phyloP scores from a whole-genome alignment of 1,140 invertebrate genomes.

The Parapsyche elsis region DNA sequence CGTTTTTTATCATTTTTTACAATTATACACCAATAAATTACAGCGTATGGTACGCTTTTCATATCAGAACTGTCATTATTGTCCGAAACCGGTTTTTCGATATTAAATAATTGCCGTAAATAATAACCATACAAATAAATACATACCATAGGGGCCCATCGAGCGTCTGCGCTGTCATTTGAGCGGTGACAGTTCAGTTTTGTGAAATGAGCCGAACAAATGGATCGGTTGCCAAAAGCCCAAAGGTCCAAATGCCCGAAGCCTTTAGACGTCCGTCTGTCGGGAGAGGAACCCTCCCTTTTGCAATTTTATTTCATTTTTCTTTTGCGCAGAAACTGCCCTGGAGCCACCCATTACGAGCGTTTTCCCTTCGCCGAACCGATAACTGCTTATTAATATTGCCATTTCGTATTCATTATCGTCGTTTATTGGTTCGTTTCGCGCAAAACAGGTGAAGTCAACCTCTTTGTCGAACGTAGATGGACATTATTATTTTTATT shows the following conservation, averaged over 20 bases:
- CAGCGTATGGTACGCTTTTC: too few relatives aligned
- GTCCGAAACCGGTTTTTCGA: not conserved
- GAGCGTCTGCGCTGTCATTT: not conserved
- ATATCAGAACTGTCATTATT: not conserved
- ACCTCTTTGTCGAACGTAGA: not conserved
- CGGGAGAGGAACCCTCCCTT: not conserved
- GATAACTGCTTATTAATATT: slow-evolving; percentile 42
- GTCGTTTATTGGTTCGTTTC: slow-evolving; percentile 36
- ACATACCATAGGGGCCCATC: too few relatives aligned
- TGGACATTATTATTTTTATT: not conserved
- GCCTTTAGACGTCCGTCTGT: not conserved
- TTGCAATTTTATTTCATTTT: not conserved
- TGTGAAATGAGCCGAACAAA: not conserved
- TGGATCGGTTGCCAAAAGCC: not conserved
- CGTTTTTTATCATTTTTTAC: too few relatives aligned
- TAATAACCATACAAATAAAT: not conserved
- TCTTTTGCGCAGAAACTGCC: slow-evolving; percentile 26
- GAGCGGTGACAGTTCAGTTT: not conserved
- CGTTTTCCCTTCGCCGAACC: slow-evolving; percentile 39
- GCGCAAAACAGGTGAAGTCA: slow-evolving; percentile 15
- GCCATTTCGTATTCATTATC: slow-evolving; percentile 38
- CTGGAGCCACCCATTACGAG: slow-evolving; percentile 31
- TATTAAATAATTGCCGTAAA: not conserved
- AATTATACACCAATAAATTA: too few relatives aligned
- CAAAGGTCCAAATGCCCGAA: not conserved